These are phyloP conservation scores for Gymnocephalus cernua DNA, from an alignment of 2,113 vertebrate species.

Conservation along the genomic window DNA sequence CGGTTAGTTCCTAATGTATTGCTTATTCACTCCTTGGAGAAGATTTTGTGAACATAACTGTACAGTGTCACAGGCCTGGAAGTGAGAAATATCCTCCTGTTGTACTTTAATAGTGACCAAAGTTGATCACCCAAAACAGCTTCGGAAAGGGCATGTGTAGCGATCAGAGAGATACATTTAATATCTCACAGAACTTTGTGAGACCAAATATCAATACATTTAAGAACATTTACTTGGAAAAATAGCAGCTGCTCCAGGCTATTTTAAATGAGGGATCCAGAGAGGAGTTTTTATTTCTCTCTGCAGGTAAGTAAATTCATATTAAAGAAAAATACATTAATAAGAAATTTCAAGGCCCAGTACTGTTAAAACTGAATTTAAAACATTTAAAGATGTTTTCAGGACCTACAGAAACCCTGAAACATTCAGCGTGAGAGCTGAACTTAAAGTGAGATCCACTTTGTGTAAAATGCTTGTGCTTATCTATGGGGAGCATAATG, in stretches of 20 bases:
- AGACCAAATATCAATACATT: not conserved
- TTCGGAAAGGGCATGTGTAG: not conserved
- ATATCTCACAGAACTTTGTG: conserved; percentile 12
- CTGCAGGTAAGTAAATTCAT: conserved; percentile 14
- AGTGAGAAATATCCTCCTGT: not conserved
- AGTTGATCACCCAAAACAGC: not conserved
- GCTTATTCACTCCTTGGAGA: not conserved
- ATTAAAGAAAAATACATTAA: conserved; percentile 42
- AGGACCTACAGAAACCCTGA: conserved; percentile 7
- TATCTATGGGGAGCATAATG: not conserved
- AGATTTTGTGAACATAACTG: not conserved
- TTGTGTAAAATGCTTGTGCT: conserved; percentile 11
- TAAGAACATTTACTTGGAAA: not conserved
- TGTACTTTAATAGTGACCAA: not conserved
- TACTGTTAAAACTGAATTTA: conserved; percentile 3
- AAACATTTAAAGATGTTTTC: conserved; percentile 34
- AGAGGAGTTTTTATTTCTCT: conserved; percentile 17
- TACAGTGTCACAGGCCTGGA: not conserved
- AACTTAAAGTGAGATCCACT: conserved; percentile 40
- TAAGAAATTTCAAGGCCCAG: conserved; percentile 18
- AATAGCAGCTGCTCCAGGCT: not conserved
- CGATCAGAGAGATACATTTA: not conserved
- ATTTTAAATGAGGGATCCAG: conserved; percentile 15
- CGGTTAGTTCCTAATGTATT: not conserved
- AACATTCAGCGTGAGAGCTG: conserved; percentile 6